A percentile compares a stretch with the other conserved stretches of the same genome.
Evolutionary conservation across 2,888 invertebrate species (phyloP).

Genomic region (Drosophila emarginata): DNA sequence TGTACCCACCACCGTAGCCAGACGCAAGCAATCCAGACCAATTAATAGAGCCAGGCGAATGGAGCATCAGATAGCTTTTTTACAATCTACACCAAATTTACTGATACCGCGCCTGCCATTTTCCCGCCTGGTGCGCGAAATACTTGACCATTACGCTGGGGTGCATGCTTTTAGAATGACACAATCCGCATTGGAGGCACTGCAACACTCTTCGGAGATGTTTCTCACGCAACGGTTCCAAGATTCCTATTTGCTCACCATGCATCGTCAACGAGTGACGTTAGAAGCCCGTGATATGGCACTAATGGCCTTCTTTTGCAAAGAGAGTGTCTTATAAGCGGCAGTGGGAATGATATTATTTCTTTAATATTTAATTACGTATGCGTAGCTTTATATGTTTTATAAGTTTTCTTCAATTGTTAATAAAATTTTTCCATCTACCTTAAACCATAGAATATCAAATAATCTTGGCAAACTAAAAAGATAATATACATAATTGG

Average conservation of each 20-base stretch:
- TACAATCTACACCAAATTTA: constrained; percentile 44
- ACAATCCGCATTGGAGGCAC: constrained; percentile 81
- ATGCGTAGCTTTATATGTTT: not conserved
- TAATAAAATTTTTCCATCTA: not conserved
- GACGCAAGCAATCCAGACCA: constrained; percentile 44
- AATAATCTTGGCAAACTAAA: too few species aligned
- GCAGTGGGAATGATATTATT: not conserved
- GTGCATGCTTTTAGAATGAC: constrained; percentile 72
- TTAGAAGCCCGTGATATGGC: constrained; percentile 83
- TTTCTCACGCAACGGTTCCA: constrained; percentile 83
- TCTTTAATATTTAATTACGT: not conserved
- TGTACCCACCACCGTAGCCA: not conserved
- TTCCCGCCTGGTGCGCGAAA: constrained; percentile 82
- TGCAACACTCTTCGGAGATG: constrained; percentile 84
- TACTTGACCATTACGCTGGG: constrained; percentile 67
- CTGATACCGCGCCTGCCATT: constrained; percentile 83
- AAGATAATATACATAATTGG: too few species aligned
- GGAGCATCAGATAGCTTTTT: constrained; percentile 34
- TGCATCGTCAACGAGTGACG: constrained; percentile 83
- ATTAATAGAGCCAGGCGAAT: constrained; percentile 4
- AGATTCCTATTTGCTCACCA: constrained; percentile 82
- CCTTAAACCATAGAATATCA: too few species aligned
- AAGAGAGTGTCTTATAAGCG: not conserved
- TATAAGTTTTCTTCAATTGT: not conserved
- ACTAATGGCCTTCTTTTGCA: constrained; percentile 68